Conservation (phyloP, 2,797 vertebrate species). For the Leuciscus waleckii region DNA sequence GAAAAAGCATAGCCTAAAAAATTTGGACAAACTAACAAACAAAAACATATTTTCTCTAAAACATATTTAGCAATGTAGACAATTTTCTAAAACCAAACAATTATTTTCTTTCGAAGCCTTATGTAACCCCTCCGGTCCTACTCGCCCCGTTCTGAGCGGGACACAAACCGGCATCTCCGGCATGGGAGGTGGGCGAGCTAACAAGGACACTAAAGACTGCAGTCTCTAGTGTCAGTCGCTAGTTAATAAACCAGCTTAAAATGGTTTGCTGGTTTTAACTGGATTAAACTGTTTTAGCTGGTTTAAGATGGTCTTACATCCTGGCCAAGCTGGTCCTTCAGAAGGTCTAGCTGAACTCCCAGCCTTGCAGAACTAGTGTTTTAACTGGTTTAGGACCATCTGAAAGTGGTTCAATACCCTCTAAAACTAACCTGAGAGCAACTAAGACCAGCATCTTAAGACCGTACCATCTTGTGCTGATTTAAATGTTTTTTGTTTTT, state of each 20-base stretch:
- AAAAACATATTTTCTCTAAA: too few relatives aligned
- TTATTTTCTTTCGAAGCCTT: neutral
- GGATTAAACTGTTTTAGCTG: neutral
- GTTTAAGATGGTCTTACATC: neutral
- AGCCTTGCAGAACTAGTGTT: neutral
- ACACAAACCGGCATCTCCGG: too few relatives aligned
- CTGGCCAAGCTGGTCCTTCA: neutral
- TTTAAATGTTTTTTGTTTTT: neutral
- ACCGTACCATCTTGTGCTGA: neutral
- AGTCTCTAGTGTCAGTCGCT: too few relatives aligned
- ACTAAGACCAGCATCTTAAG: neutral
- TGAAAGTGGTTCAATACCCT: neutral
- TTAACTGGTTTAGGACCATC: neutral
- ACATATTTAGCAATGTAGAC: too few relatives aligned
- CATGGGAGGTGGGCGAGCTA: too few relatives aligned
- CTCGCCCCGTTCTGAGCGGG: too few relatives aligned
- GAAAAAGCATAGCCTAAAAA: too few relatives aligned
- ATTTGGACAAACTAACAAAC: too few relatives aligned
- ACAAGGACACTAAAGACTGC: too few relatives aligned
- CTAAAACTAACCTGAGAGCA: neutral
- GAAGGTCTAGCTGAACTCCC: neutral
- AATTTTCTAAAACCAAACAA: too few relatives aligned
- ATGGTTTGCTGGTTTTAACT: neutral
- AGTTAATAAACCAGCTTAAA: neutral
- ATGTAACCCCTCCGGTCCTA: neutral